Evolutionary conservation across 2,888 invertebrate genomes (phyloP), one percentile per base, ranked within the genome.

Genomic region (Liodrosophila aerea): DNA sequence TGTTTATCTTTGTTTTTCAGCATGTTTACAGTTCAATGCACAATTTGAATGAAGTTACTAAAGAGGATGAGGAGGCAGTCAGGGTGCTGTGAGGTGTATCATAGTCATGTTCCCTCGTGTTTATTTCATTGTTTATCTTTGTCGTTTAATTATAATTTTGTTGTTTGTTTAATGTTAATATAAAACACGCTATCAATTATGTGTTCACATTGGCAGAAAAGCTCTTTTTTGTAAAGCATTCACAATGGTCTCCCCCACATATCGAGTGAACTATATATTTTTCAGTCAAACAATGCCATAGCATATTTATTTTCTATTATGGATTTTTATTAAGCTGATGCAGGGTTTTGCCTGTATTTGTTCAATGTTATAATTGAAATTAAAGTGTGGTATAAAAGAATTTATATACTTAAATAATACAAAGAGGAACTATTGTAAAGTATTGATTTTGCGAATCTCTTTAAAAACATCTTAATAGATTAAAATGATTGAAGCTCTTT

Each of bases 131-230:
- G 65, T 73, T 76, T 73, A 61, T 61, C 44, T 64, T 60, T 60
- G 18, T 11, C 39, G 27, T 77, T 77, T 65, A 63, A 68, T 74
- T 74, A 65, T 71, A 60, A 47, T 62, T 54, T 61, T 41, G 53
- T 59, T 45, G 84, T 84, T 81, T 80, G 77, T 37, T 73, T 53
- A 60, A 71, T 71, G 64, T 76, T 76, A 73, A 73, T 85, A 68
- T 57, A 59, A 59, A 22, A 22, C 22, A 22, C 67, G 59, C 56
- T 69, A 74, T 76, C 63, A 80, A 71, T 73, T 68, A 61, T 74
- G 45, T 45, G 52, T 61, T 27, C 36, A 34, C 16, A 41, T 34
- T 29, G 36, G 7, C 37, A 22, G 31, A 16, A 15, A 27, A 22
- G 11, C 4, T 22, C 22, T 9, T 36, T 37, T 54, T 49, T 31